These are phyloP conservation scores for Euthynnus affinis DNA, from an alignment of 2,797 vertebrate species.

Conservation along the genomic window DNA sequence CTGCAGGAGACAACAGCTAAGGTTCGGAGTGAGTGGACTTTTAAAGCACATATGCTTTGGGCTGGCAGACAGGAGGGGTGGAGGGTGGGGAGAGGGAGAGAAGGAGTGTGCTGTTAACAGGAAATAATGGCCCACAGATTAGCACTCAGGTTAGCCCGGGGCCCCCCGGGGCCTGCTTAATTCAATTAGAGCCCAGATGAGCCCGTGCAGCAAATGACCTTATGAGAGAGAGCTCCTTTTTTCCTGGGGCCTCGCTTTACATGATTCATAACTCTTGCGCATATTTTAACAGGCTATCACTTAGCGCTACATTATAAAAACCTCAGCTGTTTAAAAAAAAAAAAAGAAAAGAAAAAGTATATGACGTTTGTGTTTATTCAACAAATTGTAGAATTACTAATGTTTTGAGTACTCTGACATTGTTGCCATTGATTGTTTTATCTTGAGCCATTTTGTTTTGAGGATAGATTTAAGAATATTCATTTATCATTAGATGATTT, in stretches of 20 bases:
- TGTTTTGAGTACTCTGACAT: conserved; percentile 20
- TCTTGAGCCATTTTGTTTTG: conserved; percentile 1
- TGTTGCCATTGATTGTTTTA: conserved; percentile 30
- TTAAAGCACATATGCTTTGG: conserved; percentile 80
- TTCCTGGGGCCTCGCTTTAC: conserved; percentile 81
- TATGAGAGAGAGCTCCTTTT: conserved; percentile 78
- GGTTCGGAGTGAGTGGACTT: conserved; percentile 79
- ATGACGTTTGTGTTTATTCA: conserved; percentile 50
- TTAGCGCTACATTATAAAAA: conserved; percentile 75
- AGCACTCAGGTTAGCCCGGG: conserved; percentile 86
- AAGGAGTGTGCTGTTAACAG: conserved; percentile 82
- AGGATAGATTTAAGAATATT: not conserved
- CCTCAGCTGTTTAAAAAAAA: conserved; percentile 55
- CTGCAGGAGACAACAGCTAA: conserved; percentile 72
- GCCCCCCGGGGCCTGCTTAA: conserved; percentile 87
- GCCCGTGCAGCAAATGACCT: conserved; percentile 86
- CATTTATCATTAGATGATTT: conserved; percentile 8
- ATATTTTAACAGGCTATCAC: conserved; percentile 85
- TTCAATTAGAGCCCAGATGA: conserved; percentile 90
- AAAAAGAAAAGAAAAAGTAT: conserved; percentile 16
- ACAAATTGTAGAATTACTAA: conserved; percentile 12
- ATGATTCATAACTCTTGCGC: conserved; percentile 84
- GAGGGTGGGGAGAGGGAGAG: conserved; percentile 53
- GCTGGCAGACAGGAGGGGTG: conserved; percentile 72
- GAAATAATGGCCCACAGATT: conserved; percentile 89